These are phyloP conservation scores for Argya squamiceps DNA, from an alignment of 2,797 vertebrate genomes.

Conservation along the genomic window DNA sequence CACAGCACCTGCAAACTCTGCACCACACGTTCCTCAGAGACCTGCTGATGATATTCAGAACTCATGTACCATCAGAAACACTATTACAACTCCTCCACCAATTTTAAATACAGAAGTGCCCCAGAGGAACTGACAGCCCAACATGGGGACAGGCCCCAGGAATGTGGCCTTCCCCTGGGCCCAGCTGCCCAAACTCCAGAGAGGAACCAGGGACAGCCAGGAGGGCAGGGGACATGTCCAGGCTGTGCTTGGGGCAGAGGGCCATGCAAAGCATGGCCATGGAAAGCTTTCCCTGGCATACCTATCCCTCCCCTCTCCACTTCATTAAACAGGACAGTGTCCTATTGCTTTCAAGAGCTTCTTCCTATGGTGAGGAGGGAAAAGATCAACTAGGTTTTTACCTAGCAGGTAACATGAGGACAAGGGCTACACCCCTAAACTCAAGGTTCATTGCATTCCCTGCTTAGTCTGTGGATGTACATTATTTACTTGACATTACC, in stretches of 20 bases:
- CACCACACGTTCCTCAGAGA: not conserved
- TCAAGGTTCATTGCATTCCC: not conserved
- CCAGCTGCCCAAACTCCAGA: not conserved
- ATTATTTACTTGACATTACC: not conserved
- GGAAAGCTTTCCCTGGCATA: no score
- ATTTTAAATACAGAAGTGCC: not conserved
- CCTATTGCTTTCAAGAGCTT: not conserved
- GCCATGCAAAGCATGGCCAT: accelerated
- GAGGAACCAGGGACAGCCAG: not conserved
- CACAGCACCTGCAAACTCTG: not conserved
- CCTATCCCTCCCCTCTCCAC: not conserved
- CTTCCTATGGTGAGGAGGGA: not conserved
- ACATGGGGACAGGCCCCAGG: accelerated
- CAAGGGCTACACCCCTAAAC: not conserved
- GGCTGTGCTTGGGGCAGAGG: not conserved
- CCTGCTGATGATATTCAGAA: not conserved
- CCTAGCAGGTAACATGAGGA: not conserved
- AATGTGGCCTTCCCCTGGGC: accelerated
- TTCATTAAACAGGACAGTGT: not conserved
- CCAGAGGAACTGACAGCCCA: not conserved
- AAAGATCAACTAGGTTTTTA: not conserved
- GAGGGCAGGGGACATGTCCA: accelerated
- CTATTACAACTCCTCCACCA: not conserved
- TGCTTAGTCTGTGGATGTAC: not conserved
- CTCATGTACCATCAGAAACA: accelerated